Evolutionary conservation across 2,888 invertebrate genomes (phyloP).

Genomic region (Adelognathus sp.): DNA sequence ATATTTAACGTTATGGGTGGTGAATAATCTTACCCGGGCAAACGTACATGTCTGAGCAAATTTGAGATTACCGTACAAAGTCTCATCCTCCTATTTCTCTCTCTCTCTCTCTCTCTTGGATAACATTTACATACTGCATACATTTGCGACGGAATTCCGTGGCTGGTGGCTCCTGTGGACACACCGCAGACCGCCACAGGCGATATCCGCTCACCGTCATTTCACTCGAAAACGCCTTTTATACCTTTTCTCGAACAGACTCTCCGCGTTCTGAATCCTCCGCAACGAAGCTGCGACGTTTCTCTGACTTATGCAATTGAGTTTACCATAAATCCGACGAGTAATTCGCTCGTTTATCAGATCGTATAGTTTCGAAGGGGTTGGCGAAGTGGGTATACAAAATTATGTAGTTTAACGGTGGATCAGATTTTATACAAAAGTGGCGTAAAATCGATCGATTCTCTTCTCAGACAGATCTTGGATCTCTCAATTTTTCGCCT

Average conservation of each 20-base stretch:
- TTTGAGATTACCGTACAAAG: conserved; percentile 74
- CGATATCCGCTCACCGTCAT: conserved; percentile 50
- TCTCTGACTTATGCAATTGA: too few relatives aligned
- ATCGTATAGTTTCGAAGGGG: too few relatives aligned
- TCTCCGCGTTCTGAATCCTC: too few relatives aligned
- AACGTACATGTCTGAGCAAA: conserved; percentile 73
- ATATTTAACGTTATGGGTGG: conserved; percentile 4
- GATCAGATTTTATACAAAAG: too few relatives aligned
- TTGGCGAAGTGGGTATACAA: too few relatives aligned
- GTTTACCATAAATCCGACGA: too few relatives aligned
- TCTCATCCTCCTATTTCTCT: not conserved
- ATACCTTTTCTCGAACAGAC: not conserved
- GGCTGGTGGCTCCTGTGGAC: conserved; percentile 58
- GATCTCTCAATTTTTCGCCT: too few relatives aligned
- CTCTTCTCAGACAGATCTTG: too few relatives aligned
- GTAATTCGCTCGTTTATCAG: too few relatives aligned
- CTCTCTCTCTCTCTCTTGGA: conserved; percentile 54
- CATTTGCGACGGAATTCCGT: conserved; percentile 70
- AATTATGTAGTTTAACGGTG: too few relatives aligned
- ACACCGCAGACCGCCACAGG: conserved; percentile 56
- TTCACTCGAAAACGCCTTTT: not conserved
- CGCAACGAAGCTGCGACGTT: too few relatives aligned
- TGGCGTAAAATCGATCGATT: too few relatives aligned
- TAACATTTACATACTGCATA: conserved; percentile 78
- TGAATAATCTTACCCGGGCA: conserved; percentile 49